These are phyloP conservation scores for Acanthopleura granulata DNA, from an alignment of 2,888 invertebrate species.

Conservation along the genomic window DNA sequence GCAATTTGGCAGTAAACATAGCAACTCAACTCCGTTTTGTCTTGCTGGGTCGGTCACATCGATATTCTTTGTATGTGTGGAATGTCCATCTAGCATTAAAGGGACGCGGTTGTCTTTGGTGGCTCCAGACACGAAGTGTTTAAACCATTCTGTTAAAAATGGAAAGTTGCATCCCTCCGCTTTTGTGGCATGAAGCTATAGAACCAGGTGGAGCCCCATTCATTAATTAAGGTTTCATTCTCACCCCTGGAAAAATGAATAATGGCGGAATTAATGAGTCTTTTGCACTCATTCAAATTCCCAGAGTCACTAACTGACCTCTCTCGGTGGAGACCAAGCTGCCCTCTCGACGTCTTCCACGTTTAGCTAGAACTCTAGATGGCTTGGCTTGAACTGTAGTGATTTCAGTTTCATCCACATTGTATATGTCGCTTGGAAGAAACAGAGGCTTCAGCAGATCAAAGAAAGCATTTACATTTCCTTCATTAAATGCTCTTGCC, in stretches of 20 bases:
- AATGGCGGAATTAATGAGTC: conserved; percentile 8
- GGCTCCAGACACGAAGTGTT: not conserved
- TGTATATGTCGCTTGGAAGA: conserved; percentile 8
- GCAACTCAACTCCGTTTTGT: too few species aligned
- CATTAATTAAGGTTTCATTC: too few species aligned
- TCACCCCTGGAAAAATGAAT: not conserved
- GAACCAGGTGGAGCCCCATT: too few species aligned
- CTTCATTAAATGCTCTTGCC: conserved; percentile 25
- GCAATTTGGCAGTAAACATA: too few species aligned
- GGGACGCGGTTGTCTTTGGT: not conserved
- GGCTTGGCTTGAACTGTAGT: conserved; percentile 6
- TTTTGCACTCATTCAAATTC: not conserved
- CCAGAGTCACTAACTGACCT: not conserved
- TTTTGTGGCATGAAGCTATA: not conserved
- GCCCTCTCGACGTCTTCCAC: not conserved
- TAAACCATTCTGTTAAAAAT: conserved; percentile 19
- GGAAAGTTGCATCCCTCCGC: conserved; percentile 7
- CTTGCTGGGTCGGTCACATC: too few species aligned
- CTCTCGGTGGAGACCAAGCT: not conserved
- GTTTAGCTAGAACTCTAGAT: not conserved
- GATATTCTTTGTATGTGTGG: conserved; percentile 1
- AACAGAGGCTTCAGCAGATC: conserved; percentile 21
- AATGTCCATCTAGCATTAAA: not conserved
- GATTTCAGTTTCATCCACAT: conserved; percentile 4
- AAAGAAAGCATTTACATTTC: conserved; percentile 25